Evolutionary conservation across 2,888 invertebrate genomes (phyloP), one percentile per base, ranked within the genome.

Genomic region (Piscicola geometra): DNA sequence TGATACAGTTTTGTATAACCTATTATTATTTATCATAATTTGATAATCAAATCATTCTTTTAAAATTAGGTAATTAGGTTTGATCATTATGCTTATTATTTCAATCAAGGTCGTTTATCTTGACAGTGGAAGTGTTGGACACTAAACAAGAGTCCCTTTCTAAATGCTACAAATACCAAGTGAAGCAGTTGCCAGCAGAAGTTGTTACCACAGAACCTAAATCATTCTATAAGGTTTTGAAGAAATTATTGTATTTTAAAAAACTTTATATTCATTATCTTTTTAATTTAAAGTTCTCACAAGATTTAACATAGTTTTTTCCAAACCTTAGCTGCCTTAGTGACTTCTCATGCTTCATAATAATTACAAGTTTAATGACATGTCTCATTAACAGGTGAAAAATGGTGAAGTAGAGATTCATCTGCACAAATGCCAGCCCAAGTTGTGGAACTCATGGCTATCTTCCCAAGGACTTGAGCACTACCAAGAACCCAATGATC

Each of bases 141-240:
- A 56, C 9, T 9, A 18, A 56, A 56, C 5, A 56, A 25, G 60
- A 56, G 9, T 5, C n/a, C n/a, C 21, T 25, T 56, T 56, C 25
- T 18, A 5, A 56, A 21, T n/a, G 25, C n/a, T 56, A 56, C n/a
- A 15, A 15, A n/a, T 56, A 15, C 60, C 5, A 56, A 56, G 25
- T 56, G 15, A 9, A 25, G n/a, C 12, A 56, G 60, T 21, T 56
- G n/a, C 60, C 60, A 18, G 60, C 60, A 25, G 60, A 56, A 56
- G n/a, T 56, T 25, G n/a, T 3, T 56, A 9, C 60, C n/a, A 15
- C 60, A 15, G n/a, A 5, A 9, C n/a, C 60, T 25, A 21, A 5
- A 25, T 18, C 60, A 56, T 56, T 56, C n/a, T 56, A 56, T 56
- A 56, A 56, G 25, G 60, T 56, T 47, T 47, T 47, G n/a, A n/a